phyloP scores from a whole-genome alignment of 2,113 vertebrate species.

The Galbula dea region DNA sequence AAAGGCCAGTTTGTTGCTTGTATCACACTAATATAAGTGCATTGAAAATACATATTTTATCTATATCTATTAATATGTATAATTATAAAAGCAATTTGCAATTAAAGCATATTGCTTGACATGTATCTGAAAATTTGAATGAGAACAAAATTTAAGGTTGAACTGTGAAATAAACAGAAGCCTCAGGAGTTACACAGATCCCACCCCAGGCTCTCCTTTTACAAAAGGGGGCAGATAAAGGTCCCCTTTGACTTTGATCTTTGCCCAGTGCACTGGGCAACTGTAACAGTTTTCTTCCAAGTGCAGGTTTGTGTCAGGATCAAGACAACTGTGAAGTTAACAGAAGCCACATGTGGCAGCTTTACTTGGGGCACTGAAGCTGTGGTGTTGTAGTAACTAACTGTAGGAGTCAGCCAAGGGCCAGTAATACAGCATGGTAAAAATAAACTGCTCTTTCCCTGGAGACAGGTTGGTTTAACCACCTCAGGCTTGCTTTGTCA shows the following conservation, averaged over 20 bases:
- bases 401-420: not conserved
- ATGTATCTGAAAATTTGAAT: not conserved
- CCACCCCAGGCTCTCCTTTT: not conserved
- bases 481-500: not conserved
- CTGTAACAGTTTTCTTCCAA: not conserved
- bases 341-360: accelerated
- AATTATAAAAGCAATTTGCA: not conserved
- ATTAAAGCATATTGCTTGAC: not conserved
- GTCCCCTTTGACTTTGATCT: not conserved
- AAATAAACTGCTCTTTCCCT: not conserved
- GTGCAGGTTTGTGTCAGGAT: not conserved
- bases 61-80: not conserved
- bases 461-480: not conserved
- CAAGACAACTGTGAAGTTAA: not conserved
- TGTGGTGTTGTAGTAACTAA: accelerated
- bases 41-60: not conserved
- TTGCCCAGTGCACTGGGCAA: not conserved
- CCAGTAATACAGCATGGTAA: not conserved
- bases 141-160: not conserved
- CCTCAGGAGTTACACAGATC: not conserved
- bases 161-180: not conserved
- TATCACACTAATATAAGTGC: not conserved
- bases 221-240: not conserved
- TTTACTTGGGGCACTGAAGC: not conserved
- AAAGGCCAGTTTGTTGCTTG: not conserved